These are phyloP conservation scores for Elanus axillaris DNA, from an alignment of 2,113 vertebrate species.

Conservation along the genomic window DNA sequence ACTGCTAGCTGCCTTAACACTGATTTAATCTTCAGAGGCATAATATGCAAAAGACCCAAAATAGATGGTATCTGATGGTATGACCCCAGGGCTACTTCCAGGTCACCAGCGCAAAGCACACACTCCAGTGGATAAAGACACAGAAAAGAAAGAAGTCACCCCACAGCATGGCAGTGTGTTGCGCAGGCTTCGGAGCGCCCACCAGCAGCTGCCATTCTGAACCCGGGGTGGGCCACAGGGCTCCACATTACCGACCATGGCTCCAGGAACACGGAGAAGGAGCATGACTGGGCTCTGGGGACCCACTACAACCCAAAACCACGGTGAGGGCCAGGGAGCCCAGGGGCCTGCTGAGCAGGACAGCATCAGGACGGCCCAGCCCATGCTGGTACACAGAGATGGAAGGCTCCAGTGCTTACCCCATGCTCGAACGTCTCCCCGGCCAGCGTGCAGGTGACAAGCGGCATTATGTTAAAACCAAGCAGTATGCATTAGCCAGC, in stretches of 20 bases:
- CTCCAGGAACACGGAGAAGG: fast-evolving
- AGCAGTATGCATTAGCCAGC: not conserved
- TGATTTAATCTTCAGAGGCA: not conserved
- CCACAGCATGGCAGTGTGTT: fast-evolving
- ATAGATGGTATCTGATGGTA: not conserved
- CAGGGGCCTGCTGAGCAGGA: fast-evolving
- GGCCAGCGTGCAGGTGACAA: fast-evolving
- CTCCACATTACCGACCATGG: fast-evolving
- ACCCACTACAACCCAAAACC: not conserved
- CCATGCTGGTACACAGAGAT: fast-evolving
- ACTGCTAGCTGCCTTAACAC: not conserved
- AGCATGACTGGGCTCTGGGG: fast-evolving
- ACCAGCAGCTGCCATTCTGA: not conserved
- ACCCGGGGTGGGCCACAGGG: fast-evolving
- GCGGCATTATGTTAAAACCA: not conserved
- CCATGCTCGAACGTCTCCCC: fast-evolving
- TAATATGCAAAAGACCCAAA: not conserved
- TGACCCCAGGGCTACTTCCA: fast-evolving
- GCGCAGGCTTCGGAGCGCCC: not conserved
- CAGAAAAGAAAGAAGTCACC: not conserved
- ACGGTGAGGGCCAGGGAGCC: not conserved
- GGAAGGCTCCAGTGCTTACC: not conserved
- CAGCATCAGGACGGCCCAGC: not conserved
- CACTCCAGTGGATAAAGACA: not conserved
- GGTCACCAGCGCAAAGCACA: not conserved